A percentile compares a stretch with the other conserved stretches of the same genome.
Conservation (phyloP, 2,888 invertebrate genomes). For the Drosophila lutescens region DNA sequence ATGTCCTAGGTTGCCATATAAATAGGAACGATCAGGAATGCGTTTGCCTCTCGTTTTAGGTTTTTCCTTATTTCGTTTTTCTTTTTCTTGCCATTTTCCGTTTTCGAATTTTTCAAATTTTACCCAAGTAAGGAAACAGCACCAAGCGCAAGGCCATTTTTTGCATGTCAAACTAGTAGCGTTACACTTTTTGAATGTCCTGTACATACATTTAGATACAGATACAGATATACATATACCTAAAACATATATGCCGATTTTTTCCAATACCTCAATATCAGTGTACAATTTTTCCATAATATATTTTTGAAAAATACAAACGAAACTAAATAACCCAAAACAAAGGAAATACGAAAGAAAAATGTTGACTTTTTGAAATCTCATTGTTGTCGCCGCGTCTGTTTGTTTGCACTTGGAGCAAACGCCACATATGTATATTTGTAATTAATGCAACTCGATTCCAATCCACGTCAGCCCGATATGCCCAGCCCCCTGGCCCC, state of each 20-base stretch:
- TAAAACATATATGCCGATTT: constrained; percentile 73
- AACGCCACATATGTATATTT: constrained; percentile 48
- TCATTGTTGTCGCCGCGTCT: constrained; percentile 73
- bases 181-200: constrained; percentile 47
- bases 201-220: constrained; percentile 38
- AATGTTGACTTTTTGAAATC: constrained; percentile 71
- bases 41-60: constrained; percentile 5
- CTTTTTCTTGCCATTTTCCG: constrained; percentile 4
- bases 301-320: constrained; percentile 66
- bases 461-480: constrained; percentile 28
- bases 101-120: constrained; percentile 64
- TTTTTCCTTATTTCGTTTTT: neutral
- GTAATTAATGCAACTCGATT: constrained; percentile 35
- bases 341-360: constrained; percentile 20
- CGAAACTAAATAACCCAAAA: constrained; percentile 48
- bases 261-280: constrained; percentile 80
- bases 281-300: constrained; percentile 76
- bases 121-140: constrained; percentile 70
- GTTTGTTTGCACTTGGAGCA: constrained; percentile 45
- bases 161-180: constrained; percentile 72
- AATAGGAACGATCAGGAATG: constrained; percentile 15
- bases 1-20: constrained; percentile 59
- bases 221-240: constrained; percentile 34
- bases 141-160: constrained; percentile 77
- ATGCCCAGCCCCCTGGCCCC: neutral